A percentile compares a stretch with the other conserved stretches of the same genome.
Evolutionary conservation across 1,140 invertebrate genomes (phyloP).

Genomic region (Musca vetustissima): DNA sequence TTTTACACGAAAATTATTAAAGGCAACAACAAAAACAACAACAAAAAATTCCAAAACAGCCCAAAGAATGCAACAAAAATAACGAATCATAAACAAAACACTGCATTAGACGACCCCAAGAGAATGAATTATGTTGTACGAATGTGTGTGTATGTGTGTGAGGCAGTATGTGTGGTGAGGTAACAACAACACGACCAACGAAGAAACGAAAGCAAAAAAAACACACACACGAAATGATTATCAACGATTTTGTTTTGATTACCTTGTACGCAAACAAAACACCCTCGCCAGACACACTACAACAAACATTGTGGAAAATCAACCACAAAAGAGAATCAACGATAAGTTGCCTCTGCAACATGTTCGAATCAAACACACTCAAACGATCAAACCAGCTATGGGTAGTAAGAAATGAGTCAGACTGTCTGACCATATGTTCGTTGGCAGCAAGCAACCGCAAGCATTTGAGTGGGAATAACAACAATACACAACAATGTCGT

Average conservation of each 20-base stretch:
- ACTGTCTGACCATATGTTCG: too few relatives aligned
- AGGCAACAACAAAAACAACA: neutral
- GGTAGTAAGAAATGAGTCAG: too few relatives aligned
- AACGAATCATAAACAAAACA: neutral
- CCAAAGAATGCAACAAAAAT: neutral
- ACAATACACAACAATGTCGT: too few relatives aligned
- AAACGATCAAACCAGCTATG: constrained; percentile 2
- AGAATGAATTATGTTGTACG: neutral
- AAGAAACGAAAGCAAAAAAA: neutral
- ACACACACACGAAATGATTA: too few relatives aligned
- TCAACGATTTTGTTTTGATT: constrained; percentile 18
- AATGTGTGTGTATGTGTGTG: neutral
- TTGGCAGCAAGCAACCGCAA: too few relatives aligned
- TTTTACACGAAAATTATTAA: neutral
- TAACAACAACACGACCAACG: neutral
- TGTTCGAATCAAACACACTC: constrained; percentile 5
- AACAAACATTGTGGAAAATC: too few relatives aligned
- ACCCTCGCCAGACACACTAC: too few relatives aligned
- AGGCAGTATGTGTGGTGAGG: neutral
- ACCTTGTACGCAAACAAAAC: constrained; percentile 14
- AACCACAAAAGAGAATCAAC: neutral
- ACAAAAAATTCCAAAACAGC: neutral
- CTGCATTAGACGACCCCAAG: neutral
- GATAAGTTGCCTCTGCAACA: neutral
- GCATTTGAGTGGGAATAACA: too few relatives aligned